Base-by-base conservation (phyloP, 2,888 invertebrate species). In the Lithophane ornitopus region DNA sequence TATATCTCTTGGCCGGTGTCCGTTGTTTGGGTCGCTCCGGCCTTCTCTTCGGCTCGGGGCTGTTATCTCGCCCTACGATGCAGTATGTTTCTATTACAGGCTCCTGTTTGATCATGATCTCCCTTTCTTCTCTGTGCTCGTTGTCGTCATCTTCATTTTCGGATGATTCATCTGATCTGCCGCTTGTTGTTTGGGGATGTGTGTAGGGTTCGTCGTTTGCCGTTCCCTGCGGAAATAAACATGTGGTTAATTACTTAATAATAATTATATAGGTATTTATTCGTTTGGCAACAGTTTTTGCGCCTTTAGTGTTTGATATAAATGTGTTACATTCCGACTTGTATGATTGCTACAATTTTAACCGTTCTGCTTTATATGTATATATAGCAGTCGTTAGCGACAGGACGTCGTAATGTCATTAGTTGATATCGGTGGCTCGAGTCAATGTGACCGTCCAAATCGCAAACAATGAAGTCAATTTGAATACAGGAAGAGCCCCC, bases 51-150 rank as follows among this genome's bases (percentile, higher is more conserved):
- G 61, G 19, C n/a, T 78, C 77, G 0, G 66, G 26, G 19, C 46
- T 66, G 19, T 34, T 14, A 4, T 16, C 22, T 22, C 52, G 34
- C 34, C 81, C 52, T 74, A 46, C 41, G 62, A 66, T 72, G 70
- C 79, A 76, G 70, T 80, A 52, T 0, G 78, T 71, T 61, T 83
- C 85, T 9, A 85, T 71, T 0, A 74, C 73, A 0, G 93, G 92
- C 72, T 94, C 93, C 14, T 90, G 85, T 74, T 95, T 94, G 71
- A 95, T 89, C 19, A 88, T 70, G 12, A 94, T 74, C 34, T 89
- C 88, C 41, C 87, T 84, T 16, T 87, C 84, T 8, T 82, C 74
- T 7, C 84, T 75, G 12, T 88, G 88, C 0, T 87, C 87, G 28
- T 85, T 81, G 0, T 89, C 84, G 0, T 89, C 89, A 0, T 88